Evolutionary conservation across 2,113 vertebrate genomes (phyloP).

Genomic region (Myodes glareolus): DNA sequence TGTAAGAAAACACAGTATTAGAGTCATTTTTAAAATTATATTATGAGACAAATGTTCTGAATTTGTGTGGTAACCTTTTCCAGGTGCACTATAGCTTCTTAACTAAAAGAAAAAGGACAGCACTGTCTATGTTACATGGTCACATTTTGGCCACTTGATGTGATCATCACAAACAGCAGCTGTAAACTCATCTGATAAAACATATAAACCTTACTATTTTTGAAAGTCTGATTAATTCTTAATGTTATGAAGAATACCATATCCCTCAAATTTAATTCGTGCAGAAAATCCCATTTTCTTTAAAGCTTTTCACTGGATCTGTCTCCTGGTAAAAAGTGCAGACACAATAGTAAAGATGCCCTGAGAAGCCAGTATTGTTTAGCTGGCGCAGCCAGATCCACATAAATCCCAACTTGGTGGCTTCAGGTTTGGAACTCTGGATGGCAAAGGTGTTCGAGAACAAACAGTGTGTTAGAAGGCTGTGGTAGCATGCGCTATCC

Average conservation of each 20-base stretch:
- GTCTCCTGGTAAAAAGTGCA: neutral
- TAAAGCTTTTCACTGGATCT: neutral
- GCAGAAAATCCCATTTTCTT: neutral
- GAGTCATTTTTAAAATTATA: neutral
- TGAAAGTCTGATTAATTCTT: neutral
- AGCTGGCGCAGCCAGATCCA: neutral
- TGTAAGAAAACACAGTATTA: neutral
- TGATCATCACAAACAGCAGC: neutral
- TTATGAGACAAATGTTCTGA: neutral
- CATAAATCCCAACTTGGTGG: neutral
- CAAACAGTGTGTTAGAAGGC: neutral
- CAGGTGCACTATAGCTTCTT: neutral
- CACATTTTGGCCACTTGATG: neutral
- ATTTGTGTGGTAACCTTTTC: neutral
- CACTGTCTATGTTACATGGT: neutral
- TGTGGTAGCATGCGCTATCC: neutral
- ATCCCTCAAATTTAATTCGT: neutral
- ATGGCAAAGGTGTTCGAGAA: neutral
- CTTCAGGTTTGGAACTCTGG: neutral
- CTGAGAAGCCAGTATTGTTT: fast-evolving
- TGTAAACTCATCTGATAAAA: constrained; percentile 34
- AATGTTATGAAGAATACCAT: neutral
- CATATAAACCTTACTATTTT: neutral
- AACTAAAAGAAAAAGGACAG: neutral
- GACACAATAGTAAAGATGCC: fast-evolving